Conservation (phyloP, 2,113 vertebrate genomes). For the Sialia sialis region DNA sequence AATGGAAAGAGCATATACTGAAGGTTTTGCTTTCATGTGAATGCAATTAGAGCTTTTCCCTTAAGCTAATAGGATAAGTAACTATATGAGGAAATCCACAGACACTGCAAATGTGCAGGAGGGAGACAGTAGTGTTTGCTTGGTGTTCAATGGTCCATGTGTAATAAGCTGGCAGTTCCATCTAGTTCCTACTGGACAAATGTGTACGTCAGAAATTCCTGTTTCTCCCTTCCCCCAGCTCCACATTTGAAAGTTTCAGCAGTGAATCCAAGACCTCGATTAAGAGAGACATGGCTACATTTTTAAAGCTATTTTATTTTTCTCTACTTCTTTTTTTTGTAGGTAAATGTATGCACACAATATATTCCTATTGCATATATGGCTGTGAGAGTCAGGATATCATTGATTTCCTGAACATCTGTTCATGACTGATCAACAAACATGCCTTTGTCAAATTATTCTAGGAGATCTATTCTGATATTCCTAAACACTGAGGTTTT, state of each 20-base stretch:
- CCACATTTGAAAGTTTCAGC: background rate
- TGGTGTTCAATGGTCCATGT: constrained; percentile 15
- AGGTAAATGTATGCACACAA: background rate
- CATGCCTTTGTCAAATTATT: background rate
- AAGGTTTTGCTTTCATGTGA: constrained; percentile 17
- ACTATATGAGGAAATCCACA: constrained; percentile 23
- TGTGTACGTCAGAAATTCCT: background rate
- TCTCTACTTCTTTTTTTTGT: background rate
- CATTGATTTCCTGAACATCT: background rate
- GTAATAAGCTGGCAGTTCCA: constrained; percentile 6
- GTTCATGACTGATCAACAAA: background rate
- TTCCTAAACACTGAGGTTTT: background rate
- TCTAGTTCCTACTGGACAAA: constrained; percentile 22
- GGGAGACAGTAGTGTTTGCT: constrained; percentile 8
- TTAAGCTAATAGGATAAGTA: constrained; percentile 28
- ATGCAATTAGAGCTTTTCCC: background rate
- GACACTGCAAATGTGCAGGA: background rate
- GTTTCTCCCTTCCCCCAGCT: background rate
- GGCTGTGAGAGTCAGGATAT: background rate
- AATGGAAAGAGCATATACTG: background rate
- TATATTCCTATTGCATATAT: background rate
- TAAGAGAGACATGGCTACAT: background rate
- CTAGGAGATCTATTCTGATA: background rate
- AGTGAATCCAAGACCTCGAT: background rate
- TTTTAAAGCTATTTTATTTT: background rate